Evolutionary conservation across 2,888 invertebrate genomes (phyloP).

Genomic region (Machimus atricapillus): DNA sequence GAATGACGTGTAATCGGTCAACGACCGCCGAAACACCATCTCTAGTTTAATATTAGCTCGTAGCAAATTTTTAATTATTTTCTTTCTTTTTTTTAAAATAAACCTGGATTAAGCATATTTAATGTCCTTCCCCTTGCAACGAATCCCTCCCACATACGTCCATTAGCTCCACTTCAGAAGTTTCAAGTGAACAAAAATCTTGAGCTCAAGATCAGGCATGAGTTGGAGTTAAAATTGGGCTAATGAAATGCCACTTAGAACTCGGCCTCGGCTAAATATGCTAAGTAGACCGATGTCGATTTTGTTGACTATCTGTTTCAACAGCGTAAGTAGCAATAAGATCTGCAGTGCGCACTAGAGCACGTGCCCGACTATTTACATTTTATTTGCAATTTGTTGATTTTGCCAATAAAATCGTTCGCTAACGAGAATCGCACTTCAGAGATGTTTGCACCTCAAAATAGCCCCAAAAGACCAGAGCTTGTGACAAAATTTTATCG

Average conservation of each 20-base stretch:
- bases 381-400: neutral
- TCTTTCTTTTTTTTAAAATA: neutral
- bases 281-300: neutral
- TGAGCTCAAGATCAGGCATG: neutral
- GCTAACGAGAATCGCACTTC: neutral
- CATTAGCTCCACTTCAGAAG: neutral
- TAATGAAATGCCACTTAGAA: neutral
- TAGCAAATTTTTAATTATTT: neutral
- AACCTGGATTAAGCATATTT: neutral
- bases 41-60: neutral
- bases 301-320: neutral
- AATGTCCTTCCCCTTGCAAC: neutral
- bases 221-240: neutral
- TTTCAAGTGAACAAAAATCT: neutral
- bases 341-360: neutral
- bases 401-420: neutral
- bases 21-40: neutral
- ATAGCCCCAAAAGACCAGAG: neutral
- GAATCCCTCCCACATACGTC: neutral
- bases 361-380: neutral
- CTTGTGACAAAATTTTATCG: neutral
- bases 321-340: neutral
- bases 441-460: neutral
- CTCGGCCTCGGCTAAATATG: neutral
- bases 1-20: constrained; percentile 50